Evolutionary conservation across 2,888 invertebrate species (phyloP).

Genomic region (Acleris holmiana): DNA sequence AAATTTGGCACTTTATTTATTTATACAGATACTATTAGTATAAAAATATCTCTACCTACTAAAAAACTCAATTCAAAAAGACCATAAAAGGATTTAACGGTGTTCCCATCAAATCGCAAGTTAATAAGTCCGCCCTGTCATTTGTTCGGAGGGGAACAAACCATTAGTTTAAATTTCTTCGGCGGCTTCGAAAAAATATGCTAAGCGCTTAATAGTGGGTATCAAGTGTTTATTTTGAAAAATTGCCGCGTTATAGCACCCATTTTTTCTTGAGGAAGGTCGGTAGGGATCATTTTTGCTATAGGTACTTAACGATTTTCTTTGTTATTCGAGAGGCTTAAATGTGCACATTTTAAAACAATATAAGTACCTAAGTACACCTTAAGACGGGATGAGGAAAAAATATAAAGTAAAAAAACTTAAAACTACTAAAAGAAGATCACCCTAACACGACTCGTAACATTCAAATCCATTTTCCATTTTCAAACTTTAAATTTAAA

Average conservation of each 20-base stretch:
- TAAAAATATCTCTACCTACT: neutral
- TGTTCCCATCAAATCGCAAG: conserved; percentile 51
- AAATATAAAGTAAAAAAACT: no score
- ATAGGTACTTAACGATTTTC: neutral
- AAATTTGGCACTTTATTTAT: no score
- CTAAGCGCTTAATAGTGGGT: conserved; percentile 37
- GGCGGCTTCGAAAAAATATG: conserved; percentile 49
- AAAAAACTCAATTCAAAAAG: conserved; percentile 23
- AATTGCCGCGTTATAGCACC: conserved; percentile 17
- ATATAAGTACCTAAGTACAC: no score
- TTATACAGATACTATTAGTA: no score
- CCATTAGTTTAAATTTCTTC: conserved; percentile 63
- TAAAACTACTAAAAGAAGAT: no score
- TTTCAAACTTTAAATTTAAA: conserved; percentile 3
- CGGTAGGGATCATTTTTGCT: neutral
- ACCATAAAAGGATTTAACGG: conserved; percentile 40
- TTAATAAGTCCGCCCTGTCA: conserved; percentile 56
- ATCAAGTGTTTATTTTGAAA: conserved; percentile 38
- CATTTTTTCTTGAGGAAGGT: conserved; percentile 23
- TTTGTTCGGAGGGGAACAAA: conserved; percentile 35
- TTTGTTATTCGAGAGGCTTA: no score
- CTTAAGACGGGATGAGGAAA: no score
- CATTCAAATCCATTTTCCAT: neutral
- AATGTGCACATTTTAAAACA: no score
- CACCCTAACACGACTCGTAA: neutral